phyloP scores from a whole-genome alignment of 2,888 invertebrate species.

The Apoderus coryli region DNA sequence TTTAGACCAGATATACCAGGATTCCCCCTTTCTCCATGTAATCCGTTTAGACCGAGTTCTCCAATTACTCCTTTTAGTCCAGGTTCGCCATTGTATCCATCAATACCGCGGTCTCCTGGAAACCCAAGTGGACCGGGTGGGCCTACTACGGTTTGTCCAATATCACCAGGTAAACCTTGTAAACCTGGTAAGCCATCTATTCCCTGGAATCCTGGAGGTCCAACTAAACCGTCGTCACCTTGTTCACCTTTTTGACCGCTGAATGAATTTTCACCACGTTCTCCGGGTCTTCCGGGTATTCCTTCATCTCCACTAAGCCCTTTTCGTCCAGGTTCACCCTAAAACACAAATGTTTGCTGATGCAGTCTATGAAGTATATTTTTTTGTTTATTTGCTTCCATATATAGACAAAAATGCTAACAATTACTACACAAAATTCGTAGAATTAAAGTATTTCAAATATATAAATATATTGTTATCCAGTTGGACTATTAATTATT shows the following conservation, averaged over 20 bases:
- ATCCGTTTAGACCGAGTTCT: conserved; percentile 21
- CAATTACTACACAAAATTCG: too few relatives aligned
- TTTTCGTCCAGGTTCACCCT: conserved; percentile 24
- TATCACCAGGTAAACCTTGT: conserved; percentile 31
- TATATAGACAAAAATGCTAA: too few relatives aligned
- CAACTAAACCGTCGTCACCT: conserved; percentile 30
- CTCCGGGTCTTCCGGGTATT: conserved; percentile 27
- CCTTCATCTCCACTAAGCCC: conserved; percentile 33
- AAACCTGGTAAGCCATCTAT: conserved; percentile 31
- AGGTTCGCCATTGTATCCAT: conserved; percentile 44
- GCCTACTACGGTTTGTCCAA: conserved; percentile 39
- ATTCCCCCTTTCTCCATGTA: conserved; percentile 14
- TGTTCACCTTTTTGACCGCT: conserved; percentile 47
- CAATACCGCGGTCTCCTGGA: conserved; percentile 39
- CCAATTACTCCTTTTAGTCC: conserved; percentile 51
- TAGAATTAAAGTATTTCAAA: too few relatives aligned
- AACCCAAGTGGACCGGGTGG: conserved; percentile 35
- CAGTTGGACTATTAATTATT: too few relatives aligned
- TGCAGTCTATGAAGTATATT: not conserved
- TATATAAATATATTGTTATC: too few relatives aligned
- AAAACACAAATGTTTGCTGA: conserved; percentile 1
- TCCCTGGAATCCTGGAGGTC: conserved; percentile 20
- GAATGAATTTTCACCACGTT: conserved; percentile 43
- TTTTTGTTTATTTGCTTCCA: not conserved
- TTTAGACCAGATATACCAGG: conserved; percentile 21